Conservation (phyloP, 2,888 invertebrate species). For the Lottia gigantea region DNA sequence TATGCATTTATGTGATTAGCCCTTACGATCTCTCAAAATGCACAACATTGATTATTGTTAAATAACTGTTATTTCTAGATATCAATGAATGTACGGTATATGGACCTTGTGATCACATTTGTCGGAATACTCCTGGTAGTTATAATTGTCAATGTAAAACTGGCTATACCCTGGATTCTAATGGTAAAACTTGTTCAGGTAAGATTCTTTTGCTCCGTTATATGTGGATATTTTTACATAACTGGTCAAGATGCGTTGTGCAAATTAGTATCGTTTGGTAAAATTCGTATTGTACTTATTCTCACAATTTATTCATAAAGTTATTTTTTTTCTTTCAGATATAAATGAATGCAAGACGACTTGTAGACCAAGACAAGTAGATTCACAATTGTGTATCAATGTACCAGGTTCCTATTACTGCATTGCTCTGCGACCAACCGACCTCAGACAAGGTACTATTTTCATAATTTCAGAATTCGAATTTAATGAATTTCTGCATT, state of each 20-base stretch:
- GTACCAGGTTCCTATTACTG: background rate
- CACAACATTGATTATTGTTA: no score
- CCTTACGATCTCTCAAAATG: no score
- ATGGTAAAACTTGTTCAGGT: conserved; percentile 68
- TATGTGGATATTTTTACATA: no score
- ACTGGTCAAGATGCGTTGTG: no score
- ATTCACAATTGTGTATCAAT: background rate
- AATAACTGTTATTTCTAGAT: conserved; percentile 39
- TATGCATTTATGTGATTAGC: no score
- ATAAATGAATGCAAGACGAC: background rate
- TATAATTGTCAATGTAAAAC: conserved; percentile 62
- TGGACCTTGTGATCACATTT: conserved; percentile 65
- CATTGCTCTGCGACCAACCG: background rate
- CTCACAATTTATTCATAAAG: no score
- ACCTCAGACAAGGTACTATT: background rate
- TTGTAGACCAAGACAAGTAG: background rate
- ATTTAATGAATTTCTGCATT: no score
- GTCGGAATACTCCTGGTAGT: conserved; percentile 63
- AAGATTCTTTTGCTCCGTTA: background rate
- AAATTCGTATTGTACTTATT: no score
- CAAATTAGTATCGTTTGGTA: no score
- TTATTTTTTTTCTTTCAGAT: background rate
- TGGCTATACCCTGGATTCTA: conserved; percentile 63
- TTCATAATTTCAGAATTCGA: background rate
- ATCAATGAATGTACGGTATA: conserved; percentile 60